phyloP scores from a whole-genome alignment of 2,888 invertebrate genomes.

The Chorisops tibialis region DNA sequence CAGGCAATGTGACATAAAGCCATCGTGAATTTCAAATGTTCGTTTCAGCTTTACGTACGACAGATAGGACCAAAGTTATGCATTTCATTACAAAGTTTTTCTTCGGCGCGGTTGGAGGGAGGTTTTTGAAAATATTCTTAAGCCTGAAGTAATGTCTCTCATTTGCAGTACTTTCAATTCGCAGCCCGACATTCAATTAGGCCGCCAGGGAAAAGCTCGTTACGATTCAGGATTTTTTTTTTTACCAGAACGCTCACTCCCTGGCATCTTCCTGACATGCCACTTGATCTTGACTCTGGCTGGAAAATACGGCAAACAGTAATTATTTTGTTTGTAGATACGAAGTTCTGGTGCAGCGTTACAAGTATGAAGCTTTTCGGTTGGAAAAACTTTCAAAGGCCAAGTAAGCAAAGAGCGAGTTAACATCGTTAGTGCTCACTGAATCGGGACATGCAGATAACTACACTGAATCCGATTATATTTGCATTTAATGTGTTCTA shows the following conservation, averaged over 20 bases:
- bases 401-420: no score
- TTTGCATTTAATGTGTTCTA: no score
- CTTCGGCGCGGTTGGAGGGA: background rate
- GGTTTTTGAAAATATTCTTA: background rate
- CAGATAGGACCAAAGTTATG: background rate
- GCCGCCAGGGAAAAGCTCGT: constrained; percentile 13
- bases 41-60: background rate
- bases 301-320: no score
- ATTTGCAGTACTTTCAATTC: constrained; percentile 21
- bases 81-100: constrained; percentile 8
- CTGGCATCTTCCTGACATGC: no score
- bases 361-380: no score
- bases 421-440: no score
- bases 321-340: no score
- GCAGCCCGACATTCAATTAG: constrained; percentile 24
- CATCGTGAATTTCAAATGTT: constrained; percentile 4
- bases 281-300: no score
- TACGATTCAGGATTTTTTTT: constrained; percentile 12
- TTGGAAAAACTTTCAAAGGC: no score
- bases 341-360: no score
- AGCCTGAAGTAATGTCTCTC: constrained; percentile 14
- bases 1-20: constrained; percentile 1
- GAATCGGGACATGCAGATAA: no score
- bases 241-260: background rate
- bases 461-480: no score